Evolutionary conservation across 2,888 invertebrate genomes (phyloP).

Genomic region (Helleia helle): DNA sequence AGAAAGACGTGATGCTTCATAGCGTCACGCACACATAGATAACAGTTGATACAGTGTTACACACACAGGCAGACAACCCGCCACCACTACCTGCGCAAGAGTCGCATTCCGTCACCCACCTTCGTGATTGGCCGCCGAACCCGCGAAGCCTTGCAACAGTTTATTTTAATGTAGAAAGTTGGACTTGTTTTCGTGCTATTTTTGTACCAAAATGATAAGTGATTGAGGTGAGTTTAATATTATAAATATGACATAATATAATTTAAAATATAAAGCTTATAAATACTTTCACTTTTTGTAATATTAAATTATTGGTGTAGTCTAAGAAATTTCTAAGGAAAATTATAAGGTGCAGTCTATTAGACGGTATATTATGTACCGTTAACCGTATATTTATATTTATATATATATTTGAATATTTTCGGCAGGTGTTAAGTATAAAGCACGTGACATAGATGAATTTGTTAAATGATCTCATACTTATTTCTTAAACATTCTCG

Average conservation of each 20-base stretch:
- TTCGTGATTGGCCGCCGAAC: slow-evolving; percentile 54
- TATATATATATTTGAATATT: too few relatives aligned
- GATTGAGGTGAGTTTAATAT: slow-evolving; percentile 28
- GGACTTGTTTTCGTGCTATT: slow-evolving; percentile 27
- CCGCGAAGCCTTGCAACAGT: slow-evolving; percentile 56
- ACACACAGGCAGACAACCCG: slow-evolving; percentile 33
- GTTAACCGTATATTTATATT: too few relatives aligned
- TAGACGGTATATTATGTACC: too few relatives aligned
- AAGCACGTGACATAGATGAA: neutral
- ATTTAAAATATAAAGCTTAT: neutral
- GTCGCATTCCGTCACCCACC: slow-evolving; percentile 65
- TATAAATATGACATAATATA: neutral
- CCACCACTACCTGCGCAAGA: slow-evolving; percentile 62
- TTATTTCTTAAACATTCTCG: slow-evolving; percentile 4
- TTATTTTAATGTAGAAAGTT: slow-evolving; percentile 58
- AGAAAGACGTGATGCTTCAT: slow-evolving; percentile 21
- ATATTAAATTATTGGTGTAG: too few relatives aligned
- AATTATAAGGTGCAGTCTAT: too few relatives aligned
- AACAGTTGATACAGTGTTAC: slow-evolving; percentile 28
- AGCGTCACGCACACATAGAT: slow-evolving; percentile 28
- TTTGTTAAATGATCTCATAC: slow-evolving; percentile 5
- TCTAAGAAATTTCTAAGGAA: too few relatives aligned
- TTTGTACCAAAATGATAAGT: slow-evolving; percentile 22
- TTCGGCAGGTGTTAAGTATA: neutral
- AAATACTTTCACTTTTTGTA: slow-evolving; percentile 1